Percentiles rank a stretch among this genome's conserved stretches.
phyloP scores from a whole-genome alignment of 37 sponge, comb jelly and placozoan species.

The Chondrilla cf. caribensis region DNA sequence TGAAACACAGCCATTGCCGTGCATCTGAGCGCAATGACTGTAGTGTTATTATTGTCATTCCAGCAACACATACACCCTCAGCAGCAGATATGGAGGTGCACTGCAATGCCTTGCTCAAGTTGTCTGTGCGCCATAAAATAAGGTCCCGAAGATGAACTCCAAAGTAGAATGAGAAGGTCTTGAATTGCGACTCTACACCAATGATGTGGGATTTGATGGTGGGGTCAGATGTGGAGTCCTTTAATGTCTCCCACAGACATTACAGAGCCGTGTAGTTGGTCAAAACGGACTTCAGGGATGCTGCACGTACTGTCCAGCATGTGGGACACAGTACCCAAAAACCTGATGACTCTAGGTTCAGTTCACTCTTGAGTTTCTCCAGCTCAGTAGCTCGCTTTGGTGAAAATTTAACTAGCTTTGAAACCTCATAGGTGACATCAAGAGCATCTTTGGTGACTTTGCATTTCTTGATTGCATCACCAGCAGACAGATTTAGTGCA shows the following conservation, averaged over 20 bases:
- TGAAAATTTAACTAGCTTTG: constrained; percentile 8
- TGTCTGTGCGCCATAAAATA: constrained; percentile 50
- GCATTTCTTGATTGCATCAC: background rate
- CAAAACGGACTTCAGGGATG: constrained; percentile 20
- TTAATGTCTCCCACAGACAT: constrained; percentile 24
- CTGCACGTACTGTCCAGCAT: constrained; percentile 23
- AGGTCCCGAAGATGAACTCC: constrained; percentile 54
- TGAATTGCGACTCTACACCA: constrained; percentile 23
- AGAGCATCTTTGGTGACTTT: background rate
- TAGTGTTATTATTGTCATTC: constrained; percentile 26
- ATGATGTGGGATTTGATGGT: constrained; percentile 21
- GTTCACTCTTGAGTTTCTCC: background rate
- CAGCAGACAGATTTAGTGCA: background rate
- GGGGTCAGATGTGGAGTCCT: constrained; percentile 15
- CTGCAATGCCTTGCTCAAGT: constrained; percentile 40
- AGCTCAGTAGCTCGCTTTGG: background rate
- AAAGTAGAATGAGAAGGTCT: constrained; percentile 39
- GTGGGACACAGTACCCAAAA: constrained; percentile 30
- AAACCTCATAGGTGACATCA: background rate
- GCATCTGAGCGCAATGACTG: constrained; percentile 14
- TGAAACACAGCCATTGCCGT: constrained; percentile 49
- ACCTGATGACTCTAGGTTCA: constrained; percentile 6
- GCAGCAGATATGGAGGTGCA: background rate
- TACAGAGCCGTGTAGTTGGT: constrained; percentile 25
- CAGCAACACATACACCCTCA: constrained; percentile 15